A percentile compares a stretch with the other conserved stretches of the same genome.
phyloP scores from a whole-genome alignment of 2,113 vertebrate species.

The Mobula birostris region DNA sequence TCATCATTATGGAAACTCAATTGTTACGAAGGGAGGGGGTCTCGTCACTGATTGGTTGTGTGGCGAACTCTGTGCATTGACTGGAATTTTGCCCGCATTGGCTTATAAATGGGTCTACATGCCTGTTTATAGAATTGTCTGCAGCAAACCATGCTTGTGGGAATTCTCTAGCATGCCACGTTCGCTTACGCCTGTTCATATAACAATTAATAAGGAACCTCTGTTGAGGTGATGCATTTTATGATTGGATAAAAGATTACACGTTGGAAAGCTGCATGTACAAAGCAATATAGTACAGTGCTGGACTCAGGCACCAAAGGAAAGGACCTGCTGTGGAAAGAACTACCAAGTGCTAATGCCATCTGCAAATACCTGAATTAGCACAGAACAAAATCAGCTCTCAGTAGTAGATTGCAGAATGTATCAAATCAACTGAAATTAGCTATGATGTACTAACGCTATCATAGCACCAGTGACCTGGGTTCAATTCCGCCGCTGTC shows the following conservation, averaged over 20 bases:
- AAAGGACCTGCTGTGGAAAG: background rate
- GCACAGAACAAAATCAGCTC: background rate
- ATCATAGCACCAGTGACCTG: too few species aligned
- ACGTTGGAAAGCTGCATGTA: background rate
- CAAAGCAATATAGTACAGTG: background rate
- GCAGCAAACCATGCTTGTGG: too few species aligned
- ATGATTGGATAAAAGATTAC: background rate
- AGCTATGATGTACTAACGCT: too few species aligned
- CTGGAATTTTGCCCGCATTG: too few species aligned
- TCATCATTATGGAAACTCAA: too few species aligned
- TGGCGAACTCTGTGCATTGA: too few species aligned
- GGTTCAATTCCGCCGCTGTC: too few species aligned
- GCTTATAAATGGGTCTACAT: too few species aligned
- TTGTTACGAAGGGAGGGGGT: too few species aligned
- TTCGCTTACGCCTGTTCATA: background rate
- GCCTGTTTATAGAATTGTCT: too few species aligned
- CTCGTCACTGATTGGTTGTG: too few species aligned
- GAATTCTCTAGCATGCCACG: too few species aligned
- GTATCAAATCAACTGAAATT: background rate
- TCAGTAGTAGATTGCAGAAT: background rate
- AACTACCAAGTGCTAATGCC: background rate
- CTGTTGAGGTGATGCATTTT: background rate
- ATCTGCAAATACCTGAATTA: background rate
- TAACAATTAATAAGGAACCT: background rate
- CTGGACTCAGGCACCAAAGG: background rate